phyloP scores from a whole-genome alignment of 2,113 vertebrate genomes.

The Colistium nudipinnis region DNA sequence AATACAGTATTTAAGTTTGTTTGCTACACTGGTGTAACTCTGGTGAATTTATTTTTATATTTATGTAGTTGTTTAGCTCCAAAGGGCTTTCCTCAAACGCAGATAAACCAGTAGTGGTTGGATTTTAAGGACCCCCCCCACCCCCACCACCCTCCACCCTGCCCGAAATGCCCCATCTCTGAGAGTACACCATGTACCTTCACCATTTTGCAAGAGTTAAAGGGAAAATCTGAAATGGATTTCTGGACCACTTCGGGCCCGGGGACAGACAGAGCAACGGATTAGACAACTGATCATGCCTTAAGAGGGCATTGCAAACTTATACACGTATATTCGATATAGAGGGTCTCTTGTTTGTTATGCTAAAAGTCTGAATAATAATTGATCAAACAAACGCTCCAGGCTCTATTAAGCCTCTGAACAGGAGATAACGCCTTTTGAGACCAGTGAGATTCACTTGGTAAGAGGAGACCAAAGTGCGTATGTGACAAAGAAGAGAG shows the following conservation, averaged over 20 bases:
- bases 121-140: constrained; percentile 40
- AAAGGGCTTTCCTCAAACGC: constrained; percentile 47
- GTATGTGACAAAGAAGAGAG: constrained; percentile 21
- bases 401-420: neutral
- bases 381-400: neutral
- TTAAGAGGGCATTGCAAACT: neutral
- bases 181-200: constrained; percentile 74
- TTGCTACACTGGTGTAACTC: neutral
- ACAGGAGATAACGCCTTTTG: neutral
- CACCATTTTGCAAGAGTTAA: constrained; percentile 56
- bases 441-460: constrained; percentile 18
- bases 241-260: constrained; percentile 40
- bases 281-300: constrained; percentile 18
- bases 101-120: constrained; percentile 8
- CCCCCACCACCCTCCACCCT: no score
- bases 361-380: neutral
- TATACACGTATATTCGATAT: no score
- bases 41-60: neutral
- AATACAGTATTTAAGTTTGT: neutral
- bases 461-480: constrained; percentile 3
- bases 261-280: constrained; percentile 1
- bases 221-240: constrained; percentile 76
- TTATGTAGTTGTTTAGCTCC: constrained; percentile 12
- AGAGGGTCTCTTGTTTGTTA: neutral
- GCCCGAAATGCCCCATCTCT: constrained; percentile 60